A percentile compares a stretch with the other conserved stretches of the same genome.
Evolutionary conservation across 2,113 vertebrate genomes (phyloP).

Genomic region (Micronycteris hirsuta): DNA sequence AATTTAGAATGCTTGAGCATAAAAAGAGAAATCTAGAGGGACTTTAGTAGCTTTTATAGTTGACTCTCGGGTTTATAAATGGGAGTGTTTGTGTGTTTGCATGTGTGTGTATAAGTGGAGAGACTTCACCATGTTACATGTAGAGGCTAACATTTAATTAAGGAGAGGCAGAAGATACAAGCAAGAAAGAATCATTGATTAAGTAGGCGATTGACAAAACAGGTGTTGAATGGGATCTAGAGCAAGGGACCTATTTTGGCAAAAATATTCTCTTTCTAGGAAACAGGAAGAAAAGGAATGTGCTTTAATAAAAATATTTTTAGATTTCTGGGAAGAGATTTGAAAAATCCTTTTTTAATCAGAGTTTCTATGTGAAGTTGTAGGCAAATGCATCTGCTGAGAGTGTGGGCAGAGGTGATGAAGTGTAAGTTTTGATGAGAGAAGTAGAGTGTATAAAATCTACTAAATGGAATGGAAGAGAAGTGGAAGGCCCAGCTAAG

Average conservation of each 20-base stretch:
- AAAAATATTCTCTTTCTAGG: background rate
- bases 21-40: background rate
- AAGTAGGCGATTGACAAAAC: background rate
- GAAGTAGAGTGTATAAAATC: background rate
- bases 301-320: background rate
- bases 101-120: background rate
- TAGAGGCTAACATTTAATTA: background rate
- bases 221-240: background rate
- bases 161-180: background rate
- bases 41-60: background rate
- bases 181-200: background rate
- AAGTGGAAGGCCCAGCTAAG: background rate
- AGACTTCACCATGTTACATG: background rate
- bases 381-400: background rate
- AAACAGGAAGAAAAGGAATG: background rate
- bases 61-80: background rate
- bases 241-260: background rate
- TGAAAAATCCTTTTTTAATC: background rate
- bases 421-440: background rate
- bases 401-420: background rate
- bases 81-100: background rate
- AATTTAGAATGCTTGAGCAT: background rate
- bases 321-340: background rate
- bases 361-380: background rate
- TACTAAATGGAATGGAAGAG: background rate